A percentile compares a stretch with the other conserved stretches of the same genome.
These are phyloP conservation scores for Ginglymostoma cirratum DNA, from an alignment of 2,113 vertebrate genomes.

Conservation along the genomic window DNA sequence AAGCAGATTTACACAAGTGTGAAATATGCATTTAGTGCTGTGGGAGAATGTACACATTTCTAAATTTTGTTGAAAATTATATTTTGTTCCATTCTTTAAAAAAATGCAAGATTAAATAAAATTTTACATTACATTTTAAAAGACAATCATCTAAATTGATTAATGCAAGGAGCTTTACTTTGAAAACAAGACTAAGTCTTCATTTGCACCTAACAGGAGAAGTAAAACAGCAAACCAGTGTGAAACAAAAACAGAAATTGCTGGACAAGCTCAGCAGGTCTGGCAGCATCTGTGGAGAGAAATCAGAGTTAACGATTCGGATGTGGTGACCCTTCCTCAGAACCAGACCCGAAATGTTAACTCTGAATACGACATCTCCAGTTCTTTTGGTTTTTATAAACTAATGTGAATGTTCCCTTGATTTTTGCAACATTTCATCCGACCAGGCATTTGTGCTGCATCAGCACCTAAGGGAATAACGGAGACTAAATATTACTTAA, in stretches of 20 bases:
- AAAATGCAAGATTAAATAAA: not conserved
- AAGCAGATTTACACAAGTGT: not conserved
- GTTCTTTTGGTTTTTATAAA: too few species aligned
- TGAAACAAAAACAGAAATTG: too few species aligned
- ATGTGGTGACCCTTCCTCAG: too few species aligned
- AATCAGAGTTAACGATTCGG: too few species aligned
- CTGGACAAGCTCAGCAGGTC: too few species aligned
- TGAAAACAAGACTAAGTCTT: not conserved
- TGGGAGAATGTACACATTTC: not conserved
- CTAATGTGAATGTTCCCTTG: not conserved
- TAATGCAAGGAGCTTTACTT: not conserved
- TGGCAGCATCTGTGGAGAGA: too few species aligned
- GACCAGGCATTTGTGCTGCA: not conserved
- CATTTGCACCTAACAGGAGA: not conserved
- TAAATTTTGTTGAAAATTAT: not conserved
- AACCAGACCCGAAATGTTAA: too few species aligned
- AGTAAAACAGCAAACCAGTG: not conserved
- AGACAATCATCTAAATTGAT: not conserved
- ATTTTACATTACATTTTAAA: not conserved
- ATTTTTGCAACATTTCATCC: not conserved
- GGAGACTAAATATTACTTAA: not conserved
- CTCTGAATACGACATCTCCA: too few species aligned
- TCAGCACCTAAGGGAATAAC: not conserved
- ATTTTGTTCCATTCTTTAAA: not conserved
- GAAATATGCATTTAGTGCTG: not conserved